Evolutionary conservation across 2,888 invertebrate genomes (phyloP).

Genomic region (Tigriopus californicus): DNA sequence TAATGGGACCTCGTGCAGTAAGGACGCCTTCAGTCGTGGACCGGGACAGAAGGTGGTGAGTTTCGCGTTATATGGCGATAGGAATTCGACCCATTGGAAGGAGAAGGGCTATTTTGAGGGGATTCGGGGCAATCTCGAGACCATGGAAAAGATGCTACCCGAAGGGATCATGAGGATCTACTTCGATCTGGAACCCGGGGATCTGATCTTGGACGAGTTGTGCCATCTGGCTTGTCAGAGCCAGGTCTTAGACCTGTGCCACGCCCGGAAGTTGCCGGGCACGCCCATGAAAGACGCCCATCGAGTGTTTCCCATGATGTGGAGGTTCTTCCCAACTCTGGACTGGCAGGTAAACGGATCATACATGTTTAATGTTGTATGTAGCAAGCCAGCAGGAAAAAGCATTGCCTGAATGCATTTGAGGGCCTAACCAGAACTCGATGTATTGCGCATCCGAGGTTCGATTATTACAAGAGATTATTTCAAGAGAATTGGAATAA

Average conservation of each 20-base stretch:
- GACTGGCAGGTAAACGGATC: conserved; percentile 6
- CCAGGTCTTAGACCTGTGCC: neutral
- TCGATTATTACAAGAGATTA: no score
- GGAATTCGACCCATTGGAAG: neutral
- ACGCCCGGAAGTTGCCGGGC: conserved; percentile 3
- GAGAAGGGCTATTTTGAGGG: conserved; percentile 2
- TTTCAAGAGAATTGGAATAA: no score
- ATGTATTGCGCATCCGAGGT: no score
- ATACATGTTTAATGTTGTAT: no score
- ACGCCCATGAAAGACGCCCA: neutral
- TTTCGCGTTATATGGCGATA: neutral
- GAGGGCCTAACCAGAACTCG: no score
- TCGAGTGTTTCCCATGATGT: conserved; percentile 5
- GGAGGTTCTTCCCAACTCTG: conserved; percentile 8
- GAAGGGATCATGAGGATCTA: conserved; percentile 11
- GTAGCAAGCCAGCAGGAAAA: no score
- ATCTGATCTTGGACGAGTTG: neutral
- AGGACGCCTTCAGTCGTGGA: neutral
- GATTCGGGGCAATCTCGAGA: neutral
- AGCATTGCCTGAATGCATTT: no score
- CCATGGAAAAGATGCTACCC: neutral
- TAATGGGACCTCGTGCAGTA: neutral
- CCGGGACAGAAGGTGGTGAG: neutral
- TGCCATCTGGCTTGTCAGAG: neutral
- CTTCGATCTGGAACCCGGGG: neutral